Base-by-base conservation (phyloP, 35 echinoderm and acorn worm species). In the Acanthaster planci region DNA sequence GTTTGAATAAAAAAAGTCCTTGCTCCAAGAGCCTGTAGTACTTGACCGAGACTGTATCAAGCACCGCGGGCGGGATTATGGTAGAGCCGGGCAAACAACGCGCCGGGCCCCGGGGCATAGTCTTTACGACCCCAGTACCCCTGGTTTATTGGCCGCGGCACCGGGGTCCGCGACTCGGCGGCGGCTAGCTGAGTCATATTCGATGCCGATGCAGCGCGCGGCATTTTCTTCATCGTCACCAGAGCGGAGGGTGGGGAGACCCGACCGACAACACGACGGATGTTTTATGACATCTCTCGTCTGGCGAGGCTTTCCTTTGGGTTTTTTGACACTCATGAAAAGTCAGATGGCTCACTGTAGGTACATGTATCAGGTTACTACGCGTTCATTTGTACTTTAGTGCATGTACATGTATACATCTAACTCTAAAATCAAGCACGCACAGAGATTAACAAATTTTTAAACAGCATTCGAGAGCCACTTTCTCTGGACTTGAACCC, bases 161-260 rank as follows among this genome's bases (percentile, higher is more conserved):
- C 34, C 64, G 29, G 64, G 64, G 2, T 30, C 64, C 23, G 42
- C 42, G 64, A 72, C 64, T 72, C 18, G 64, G 64, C 64, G 64
- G 64, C 64, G 64, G 64, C 64, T n/a, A n/a, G n/a, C n/a, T 72
- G 64, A 72, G 64, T 72, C 64, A 72, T 72, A 30, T 31, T 72
- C 64, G 15, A 72, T 72, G 64, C 64, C 64, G 34, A 72, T 72
- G 64, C 64, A 72, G 26, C 34, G 23, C 23, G n/a, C 5, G 18
- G 64, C 34, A 31, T 72, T 35, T 72, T 72, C 18, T 60, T 60
- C 27, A 22, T 60, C 27, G 57, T 47, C 42, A n/a, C n/a, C n/a
- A n/a, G n/a, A n/a, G n/a, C n/a, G 42, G 42, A 47, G 42, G 42
- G 42, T 47, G 42, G 64, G 64, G 26, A 34, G 64, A 72, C 64